Base-by-base conservation (phyloP, 2,888 invertebrate genomes). In the Ashinkailepas kermadecensis region DNA sequence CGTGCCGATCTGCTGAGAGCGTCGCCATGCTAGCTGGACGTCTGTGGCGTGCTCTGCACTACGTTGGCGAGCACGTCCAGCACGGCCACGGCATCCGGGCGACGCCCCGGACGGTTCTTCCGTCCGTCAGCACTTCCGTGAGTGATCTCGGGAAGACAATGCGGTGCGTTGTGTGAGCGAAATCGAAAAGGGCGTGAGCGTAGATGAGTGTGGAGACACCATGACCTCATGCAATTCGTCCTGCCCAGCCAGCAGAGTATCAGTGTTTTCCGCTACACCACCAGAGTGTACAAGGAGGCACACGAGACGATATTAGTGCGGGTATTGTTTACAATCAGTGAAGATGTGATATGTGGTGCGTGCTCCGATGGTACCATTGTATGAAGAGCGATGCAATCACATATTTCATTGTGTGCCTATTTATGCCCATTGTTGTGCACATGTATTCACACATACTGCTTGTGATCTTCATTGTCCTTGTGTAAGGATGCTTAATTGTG, bases 1-100 rank as follows among this genome's bases (percentile, higher is more conserved):
- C 0, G 91, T 90, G 78, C 90, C 92, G 58, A 89, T 91, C 83
- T 92, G 92, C 87, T 74, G 74, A 74, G 74, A 6, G 54, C 9
- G 25, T 4, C 10, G 11, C 67, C 7, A 25, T 3, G 11, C 13
- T 3, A 2, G 67, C 12, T 12, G 23, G n/a, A 7, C 8, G 23
- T 12, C 25, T 25, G 9, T 6, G 12, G 67, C 67, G 25, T 25
- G 67, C 67, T 13, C 67, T 25, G 67, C 67, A 11, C 25, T 25
- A 12, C 67, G 13, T 23, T 23, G 23, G 23, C 65, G 65, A 23
- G 23, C 65, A 8, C 23, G 23, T n/a, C 18, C 12, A 23, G 23
- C 62, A 13, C 62, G 62, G 62, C 62, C 62, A 18, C 62, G 15
- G 62, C 62, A 18, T 1, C 11, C 25, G 11, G 67, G 67, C 25